Conservation (phyloP, 37 sponge, comb jelly and placozoan species). For the Spongia lamella region DNA sequence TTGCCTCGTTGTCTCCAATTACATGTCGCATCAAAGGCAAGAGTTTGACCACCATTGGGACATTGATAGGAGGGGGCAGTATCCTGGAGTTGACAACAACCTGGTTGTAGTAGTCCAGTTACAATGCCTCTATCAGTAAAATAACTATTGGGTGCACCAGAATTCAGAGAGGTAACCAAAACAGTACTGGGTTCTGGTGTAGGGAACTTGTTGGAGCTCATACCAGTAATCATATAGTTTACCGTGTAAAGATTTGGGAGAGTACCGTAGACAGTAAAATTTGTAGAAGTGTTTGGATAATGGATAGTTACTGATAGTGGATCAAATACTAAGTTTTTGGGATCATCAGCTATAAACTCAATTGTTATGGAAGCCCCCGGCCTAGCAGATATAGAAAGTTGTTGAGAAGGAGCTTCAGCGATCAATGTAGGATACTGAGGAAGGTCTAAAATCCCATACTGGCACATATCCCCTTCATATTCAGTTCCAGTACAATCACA, state of each 20-base stretch:
- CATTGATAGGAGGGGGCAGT: too few species aligned
- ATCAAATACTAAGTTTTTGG: not conserved
- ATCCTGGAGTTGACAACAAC: slow-evolving; percentile 5
- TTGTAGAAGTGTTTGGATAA: not conserved
- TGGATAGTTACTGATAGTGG: not conserved
- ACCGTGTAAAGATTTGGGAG: too few species aligned
- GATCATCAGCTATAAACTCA: not conserved
- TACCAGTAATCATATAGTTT: slow-evolving; percentile 5
- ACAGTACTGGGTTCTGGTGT: slow-evolving; percentile 5
- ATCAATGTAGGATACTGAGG: not conserved
- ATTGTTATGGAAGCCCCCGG: not conserved
- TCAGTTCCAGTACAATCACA: slow-evolving; percentile 20
- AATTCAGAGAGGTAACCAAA: not conserved
- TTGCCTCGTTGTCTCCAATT: not conserved
- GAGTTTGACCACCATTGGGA: too few species aligned
- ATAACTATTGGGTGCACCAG: not conserved
- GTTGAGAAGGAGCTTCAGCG: not conserved
- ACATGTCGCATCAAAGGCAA: slow-evolving; percentile 7
- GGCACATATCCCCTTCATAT: slow-evolving; percentile 15
- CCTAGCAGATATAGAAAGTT: slow-evolving; percentile 5
- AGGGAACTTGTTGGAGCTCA: not conserved
- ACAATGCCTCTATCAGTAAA: not conserved
- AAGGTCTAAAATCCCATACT: slow-evolving; percentile 5
- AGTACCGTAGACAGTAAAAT: not conserved
- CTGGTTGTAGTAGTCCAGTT: slow-evolving; percentile 11